Percentiles rank a stretch among this genome's conserved stretches.
phyloP scores from a whole-genome alignment of 2,888 invertebrate genomes.

The Stenoptilia bipunctidactyla region DNA sequence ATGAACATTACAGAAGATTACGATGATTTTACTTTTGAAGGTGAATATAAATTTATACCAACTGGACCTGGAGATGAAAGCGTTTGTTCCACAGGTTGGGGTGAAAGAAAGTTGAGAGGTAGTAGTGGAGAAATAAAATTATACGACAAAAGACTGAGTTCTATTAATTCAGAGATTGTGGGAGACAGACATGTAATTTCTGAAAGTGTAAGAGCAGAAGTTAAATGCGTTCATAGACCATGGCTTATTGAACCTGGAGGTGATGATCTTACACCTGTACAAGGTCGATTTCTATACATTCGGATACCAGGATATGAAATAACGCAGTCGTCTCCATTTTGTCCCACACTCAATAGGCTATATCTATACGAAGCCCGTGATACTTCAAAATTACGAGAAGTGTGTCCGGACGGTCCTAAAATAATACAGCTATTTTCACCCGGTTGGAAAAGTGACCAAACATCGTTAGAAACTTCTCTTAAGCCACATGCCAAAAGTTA shows the following conservation, averaged over 20 bases:
- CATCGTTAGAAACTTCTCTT: constrained; percentile 50
- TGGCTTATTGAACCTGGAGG: constrained; percentile 85
- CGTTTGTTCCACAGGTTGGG: constrained; percentile 75
- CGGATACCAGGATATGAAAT: constrained; percentile 77
- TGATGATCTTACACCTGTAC: constrained; percentile 71
- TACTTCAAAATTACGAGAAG: constrained; percentile 72
- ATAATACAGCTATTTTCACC: constrained; percentile 79
- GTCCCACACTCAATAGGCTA: constrained; percentile 79
- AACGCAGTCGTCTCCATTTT: constrained; percentile 57
- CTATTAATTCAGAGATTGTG: constrained; percentile 51
- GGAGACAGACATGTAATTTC: constrained; percentile 63
- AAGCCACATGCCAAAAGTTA: constrained; percentile 77
- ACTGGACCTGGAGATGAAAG: constrained; percentile 68
- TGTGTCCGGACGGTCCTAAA: constrained; percentile 74
- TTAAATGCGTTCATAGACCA: constrained; percentile 79
- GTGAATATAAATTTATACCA: constrained; percentile 76
- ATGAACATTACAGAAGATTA: constrained; percentile 89
- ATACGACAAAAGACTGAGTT: constrained; percentile 69
- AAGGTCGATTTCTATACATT: constrained; percentile 78
- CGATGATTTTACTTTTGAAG: constrained; percentile 83
- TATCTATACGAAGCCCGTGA: constrained; percentile 79
- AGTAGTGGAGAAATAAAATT: constrained; percentile 81
- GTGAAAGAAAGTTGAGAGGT: constrained; percentile 75
- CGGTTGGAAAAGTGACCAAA: constrained; percentile 73
- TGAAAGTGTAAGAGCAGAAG: constrained; percentile 65